Conservation (phyloP, 2,797 vertebrate genomes). For the Erethizon dorsatum region DNA sequence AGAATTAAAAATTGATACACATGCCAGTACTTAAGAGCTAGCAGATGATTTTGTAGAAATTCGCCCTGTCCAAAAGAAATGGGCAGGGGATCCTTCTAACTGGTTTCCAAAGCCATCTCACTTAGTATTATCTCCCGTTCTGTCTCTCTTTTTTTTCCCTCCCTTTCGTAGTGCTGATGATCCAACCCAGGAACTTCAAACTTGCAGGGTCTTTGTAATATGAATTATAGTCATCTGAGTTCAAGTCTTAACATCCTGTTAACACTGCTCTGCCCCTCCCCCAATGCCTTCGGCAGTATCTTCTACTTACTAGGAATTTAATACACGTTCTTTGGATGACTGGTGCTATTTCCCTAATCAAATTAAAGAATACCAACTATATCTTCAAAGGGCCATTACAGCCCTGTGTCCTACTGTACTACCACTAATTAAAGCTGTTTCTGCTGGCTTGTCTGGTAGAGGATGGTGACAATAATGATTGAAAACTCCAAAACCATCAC, state of each 20-base stretch:
- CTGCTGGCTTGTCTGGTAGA: conserved; percentile 17
- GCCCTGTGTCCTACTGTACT: neutral
- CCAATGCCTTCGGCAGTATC: neutral
- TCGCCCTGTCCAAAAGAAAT: conserved; percentile 44
- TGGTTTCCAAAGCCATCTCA: neutral
- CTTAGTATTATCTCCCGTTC: neutral
- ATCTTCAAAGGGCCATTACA: neutral
- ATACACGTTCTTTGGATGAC: neutral
- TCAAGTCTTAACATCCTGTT: neutral
- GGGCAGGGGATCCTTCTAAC: neutral
- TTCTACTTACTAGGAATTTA: conserved; percentile 40
- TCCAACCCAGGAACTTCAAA: neutral
- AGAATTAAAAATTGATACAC: conserved; percentile 50
- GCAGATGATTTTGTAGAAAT: conserved; percentile 25
- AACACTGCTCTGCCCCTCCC: neutral
- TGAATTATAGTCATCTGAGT: neutral
- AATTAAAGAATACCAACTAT: conserved; percentile 16
- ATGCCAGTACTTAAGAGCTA: neutral
- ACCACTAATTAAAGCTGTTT: conserved; percentile 24
- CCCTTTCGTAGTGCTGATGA: neutral
- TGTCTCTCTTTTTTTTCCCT: neutral
- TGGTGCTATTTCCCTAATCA: conserved; percentile 16
- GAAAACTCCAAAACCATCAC: conserved; percentile 35
- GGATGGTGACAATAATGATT: neutral
- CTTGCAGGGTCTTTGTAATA: neutral